Evolutionary conservation across 1,140 invertebrate genomes (phyloP).

Genomic region (Anthonomus grandis): DNA sequence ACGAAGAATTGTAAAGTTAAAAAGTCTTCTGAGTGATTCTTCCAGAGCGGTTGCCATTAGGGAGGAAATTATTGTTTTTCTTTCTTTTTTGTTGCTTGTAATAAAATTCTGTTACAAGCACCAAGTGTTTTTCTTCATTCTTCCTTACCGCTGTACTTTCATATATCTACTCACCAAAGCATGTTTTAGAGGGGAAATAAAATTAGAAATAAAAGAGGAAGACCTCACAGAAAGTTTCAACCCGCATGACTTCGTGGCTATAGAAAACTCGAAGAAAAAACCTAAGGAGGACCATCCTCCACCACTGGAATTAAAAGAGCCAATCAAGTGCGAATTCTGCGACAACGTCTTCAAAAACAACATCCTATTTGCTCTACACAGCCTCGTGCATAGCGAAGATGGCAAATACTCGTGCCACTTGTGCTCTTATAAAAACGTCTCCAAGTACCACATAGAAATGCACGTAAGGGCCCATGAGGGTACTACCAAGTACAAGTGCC

Average conservation of each 20-base stretch:
- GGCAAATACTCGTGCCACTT: constrained; percentile 47
- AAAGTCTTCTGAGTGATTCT: no score
- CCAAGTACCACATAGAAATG: constrained; percentile 49
- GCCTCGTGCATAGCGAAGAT: constrained; percentile 43
- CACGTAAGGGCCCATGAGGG: constrained; percentile 48
- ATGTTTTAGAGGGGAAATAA: not conserved
- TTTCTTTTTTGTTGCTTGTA: no score
- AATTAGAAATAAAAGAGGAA: not conserved
- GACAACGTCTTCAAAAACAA: constrained; percentile 41
- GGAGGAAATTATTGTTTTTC: no score
- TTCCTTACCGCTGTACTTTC: no score
- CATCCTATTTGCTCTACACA: constrained; percentile 39
- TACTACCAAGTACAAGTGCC: constrained; percentile 53
- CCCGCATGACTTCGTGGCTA: not conserved
- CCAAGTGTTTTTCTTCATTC: no score
- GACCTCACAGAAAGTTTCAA: not conserved
- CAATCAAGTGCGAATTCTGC: constrained; percentile 43
- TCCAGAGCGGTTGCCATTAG: no score
- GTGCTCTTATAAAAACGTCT: constrained; percentile 49
- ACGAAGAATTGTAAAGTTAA: constrained; percentile 52
- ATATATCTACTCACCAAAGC: no score
- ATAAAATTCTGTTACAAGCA: no score
- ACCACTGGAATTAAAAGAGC: constrained; percentile 49
- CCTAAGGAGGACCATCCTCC: constrained; percentile 48
- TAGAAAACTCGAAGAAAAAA: not conserved